phyloP scores from a whole-genome alignment of 2,113 vertebrate species.

The Vulpes ferrilata region DNA sequence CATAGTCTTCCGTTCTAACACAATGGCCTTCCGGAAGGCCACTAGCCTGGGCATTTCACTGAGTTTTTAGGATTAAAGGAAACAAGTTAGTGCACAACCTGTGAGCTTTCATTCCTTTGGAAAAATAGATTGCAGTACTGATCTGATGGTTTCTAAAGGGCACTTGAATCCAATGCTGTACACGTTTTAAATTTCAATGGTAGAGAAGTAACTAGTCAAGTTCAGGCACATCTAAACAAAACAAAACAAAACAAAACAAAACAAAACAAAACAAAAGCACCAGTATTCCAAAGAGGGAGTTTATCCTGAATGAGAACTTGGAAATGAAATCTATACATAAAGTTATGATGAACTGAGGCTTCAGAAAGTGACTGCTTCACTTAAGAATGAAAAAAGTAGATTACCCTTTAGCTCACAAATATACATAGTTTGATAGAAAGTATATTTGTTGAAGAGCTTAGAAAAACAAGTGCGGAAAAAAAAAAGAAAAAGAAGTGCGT shows the following conservation, averaged over 20 bases:
- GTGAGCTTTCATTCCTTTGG: slow-evolving; percentile 86
- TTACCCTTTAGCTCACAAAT: slow-evolving; percentile 29
- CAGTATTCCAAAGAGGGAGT: slow-evolving; percentile 79
- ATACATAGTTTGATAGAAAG: neutral
- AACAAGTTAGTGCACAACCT: slow-evolving; percentile 87
- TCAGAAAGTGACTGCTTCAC: slow-evolving; percentile 1
- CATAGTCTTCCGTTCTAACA: slow-evolving; percentile 83
- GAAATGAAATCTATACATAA: slow-evolving; percentile 60
- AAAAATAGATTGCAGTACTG: slow-evolving; percentile 87
- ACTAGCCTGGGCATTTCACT: slow-evolving; percentile 85
- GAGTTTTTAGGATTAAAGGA: slow-evolving; percentile 87
- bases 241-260: slow-evolving; percentile 77
- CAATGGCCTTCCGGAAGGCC: slow-evolving; percentile 83
- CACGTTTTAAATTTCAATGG: slow-evolving; percentile 84
- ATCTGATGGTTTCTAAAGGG: slow-evolving; percentile 87
- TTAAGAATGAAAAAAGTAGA: slow-evolving; percentile 54
- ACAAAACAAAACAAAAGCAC: slow-evolving; percentile 78
- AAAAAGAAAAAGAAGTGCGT: neutral
- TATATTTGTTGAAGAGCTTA: neutral
- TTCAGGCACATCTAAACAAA: slow-evolving; percentile 82
- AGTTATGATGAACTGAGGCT: slow-evolving; percentile 63
- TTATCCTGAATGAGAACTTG: slow-evolving; percentile 58
- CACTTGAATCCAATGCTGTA: slow-evolving; percentile 79
- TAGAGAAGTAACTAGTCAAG: slow-evolving; percentile 82
- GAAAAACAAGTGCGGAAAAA: neutral